These are phyloP conservation scores for Molossus molossus DNA, from an alignment of 2,797 vertebrate species.

Conservation along the genomic window DNA sequence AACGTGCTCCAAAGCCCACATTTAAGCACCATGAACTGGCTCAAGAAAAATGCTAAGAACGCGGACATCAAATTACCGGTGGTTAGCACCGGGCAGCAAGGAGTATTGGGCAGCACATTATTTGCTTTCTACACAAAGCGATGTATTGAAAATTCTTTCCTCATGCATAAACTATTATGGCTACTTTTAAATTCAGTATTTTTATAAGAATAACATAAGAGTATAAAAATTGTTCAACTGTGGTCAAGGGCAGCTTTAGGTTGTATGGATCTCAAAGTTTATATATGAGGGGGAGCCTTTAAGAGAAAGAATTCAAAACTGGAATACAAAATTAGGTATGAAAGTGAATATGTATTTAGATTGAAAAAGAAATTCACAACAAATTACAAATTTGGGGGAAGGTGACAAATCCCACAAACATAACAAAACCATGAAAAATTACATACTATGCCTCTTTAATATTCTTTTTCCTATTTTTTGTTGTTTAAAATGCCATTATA, in stretches of 20 bases:
- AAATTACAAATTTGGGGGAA: slow-evolving; percentile 24
- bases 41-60: background rate
- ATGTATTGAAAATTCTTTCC: background rate
- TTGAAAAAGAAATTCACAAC: slow-evolving; percentile 5
- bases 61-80: background rate
- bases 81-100: background rate
- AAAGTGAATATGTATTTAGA: background rate
- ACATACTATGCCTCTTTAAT: background rate
- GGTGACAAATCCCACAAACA: background rate
- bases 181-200: background rate
- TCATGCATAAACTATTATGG: background rate
- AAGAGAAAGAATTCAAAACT: slow-evolving; percentile 13
- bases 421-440: slow-evolving; percentile 28
- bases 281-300: background rate
- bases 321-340: background rate
- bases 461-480: background rate
- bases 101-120: too few relatives aligned
- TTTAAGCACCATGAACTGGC: background rate
- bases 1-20: background rate
- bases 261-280: background rate
- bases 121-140: background rate
- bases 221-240: background rate
- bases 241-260: background rate
- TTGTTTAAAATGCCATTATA: slow-evolving; percentile 29
- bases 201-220: background rate